Evolutionary conservation across 2,888 invertebrate species (phyloP).

Genomic region (Cosmia pyralina): DNA sequence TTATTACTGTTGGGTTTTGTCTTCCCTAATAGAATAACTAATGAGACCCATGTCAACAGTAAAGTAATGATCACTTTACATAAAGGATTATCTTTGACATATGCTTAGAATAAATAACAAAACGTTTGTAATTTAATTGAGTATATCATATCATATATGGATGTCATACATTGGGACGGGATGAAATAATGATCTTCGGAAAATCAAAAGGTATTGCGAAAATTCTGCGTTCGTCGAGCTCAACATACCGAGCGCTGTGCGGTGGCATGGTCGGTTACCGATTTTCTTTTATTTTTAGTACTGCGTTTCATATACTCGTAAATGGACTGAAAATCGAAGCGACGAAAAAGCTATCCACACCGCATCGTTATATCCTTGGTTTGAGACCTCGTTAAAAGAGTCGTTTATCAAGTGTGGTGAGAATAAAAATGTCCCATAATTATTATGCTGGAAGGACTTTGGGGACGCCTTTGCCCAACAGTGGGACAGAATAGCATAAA

Average conservation of each 20-base stretch:
- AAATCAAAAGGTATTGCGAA: constrained; percentile 5
- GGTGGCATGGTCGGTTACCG: neutral
- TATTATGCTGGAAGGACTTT: too few relatives aligned
- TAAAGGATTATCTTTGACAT: constrained; percentile 24
- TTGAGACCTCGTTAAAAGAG: neutral
- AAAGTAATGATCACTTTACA: constrained; percentile 45
- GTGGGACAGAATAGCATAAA: too few relatives aligned
- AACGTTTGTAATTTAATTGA: constrained; percentile 19
- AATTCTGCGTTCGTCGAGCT: constrained; percentile 10
- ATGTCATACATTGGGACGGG: neutral
- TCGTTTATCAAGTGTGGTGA: neutral
- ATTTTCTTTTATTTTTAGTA: constrained; percentile 2
- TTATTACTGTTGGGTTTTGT: constrained; percentile 41
- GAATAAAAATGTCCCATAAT: neutral
- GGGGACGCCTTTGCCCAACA: too few relatives aligned
- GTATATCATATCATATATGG: neutral
- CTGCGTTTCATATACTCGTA: neutral
- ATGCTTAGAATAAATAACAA: constrained; percentile 23
- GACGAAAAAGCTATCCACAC: neutral
- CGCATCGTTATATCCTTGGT: neutral
- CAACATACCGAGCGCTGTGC: neutral
- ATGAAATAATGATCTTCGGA: neutral
- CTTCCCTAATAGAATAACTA: constrained; percentile 51
- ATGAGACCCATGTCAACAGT: constrained; percentile 33
- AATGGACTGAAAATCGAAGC: neutral